Evolutionary conservation across 2,797 vertebrate species (phyloP).

Genomic region (Lerista edwardsae): DNA sequence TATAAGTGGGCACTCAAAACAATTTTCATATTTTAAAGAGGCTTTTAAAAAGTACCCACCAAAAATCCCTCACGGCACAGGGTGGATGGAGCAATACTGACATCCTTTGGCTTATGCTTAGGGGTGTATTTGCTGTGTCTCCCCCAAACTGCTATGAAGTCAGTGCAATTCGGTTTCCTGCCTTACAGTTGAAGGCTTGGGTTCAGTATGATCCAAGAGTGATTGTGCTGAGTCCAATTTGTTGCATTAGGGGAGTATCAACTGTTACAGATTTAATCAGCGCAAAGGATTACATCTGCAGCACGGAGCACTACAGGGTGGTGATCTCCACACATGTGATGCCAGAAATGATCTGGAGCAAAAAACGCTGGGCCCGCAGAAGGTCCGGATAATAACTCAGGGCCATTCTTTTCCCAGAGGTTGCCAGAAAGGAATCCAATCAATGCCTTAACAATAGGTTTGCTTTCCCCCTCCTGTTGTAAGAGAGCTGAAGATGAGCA

Average conservation of each 20-base stretch:
- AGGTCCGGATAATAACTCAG: background rate
- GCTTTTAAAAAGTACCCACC: conserved; percentile 55
- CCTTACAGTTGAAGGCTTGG: conserved; percentile 44
- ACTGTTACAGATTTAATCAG: conserved; percentile 50
- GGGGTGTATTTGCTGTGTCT: conserved; percentile 46
- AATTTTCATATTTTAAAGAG: conserved; percentile 12
- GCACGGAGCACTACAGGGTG: conserved; percentile 33
- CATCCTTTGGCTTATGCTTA: conserved; percentile 79
- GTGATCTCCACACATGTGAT: conserved; percentile 13
- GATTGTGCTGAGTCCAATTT: conserved; percentile 55
- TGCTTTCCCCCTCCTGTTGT: background rate
- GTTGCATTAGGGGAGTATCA: conserved; percentile 57
- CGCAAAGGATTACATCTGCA: conserved; percentile 47
- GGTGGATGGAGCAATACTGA: conserved; percentile 77
- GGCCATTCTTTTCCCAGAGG: background rate
- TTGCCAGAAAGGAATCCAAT: background rate
- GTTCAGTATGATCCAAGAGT: conserved; percentile 48
- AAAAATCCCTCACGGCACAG: conserved; percentile 51
- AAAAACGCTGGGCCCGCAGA: background rate
- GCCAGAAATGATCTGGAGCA: conserved; percentile 5
- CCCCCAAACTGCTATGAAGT: conserved; percentile 1
- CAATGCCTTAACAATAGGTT: background rate
- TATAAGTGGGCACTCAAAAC: conserved; percentile 17
- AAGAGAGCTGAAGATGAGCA: conserved; percentile 20
- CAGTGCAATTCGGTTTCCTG: conserved; percentile 20